These are phyloP conservation scores for Camelus bactrianus DNA, from an alignment of 2,113 vertebrate species.

Conservation along the genomic window DNA sequence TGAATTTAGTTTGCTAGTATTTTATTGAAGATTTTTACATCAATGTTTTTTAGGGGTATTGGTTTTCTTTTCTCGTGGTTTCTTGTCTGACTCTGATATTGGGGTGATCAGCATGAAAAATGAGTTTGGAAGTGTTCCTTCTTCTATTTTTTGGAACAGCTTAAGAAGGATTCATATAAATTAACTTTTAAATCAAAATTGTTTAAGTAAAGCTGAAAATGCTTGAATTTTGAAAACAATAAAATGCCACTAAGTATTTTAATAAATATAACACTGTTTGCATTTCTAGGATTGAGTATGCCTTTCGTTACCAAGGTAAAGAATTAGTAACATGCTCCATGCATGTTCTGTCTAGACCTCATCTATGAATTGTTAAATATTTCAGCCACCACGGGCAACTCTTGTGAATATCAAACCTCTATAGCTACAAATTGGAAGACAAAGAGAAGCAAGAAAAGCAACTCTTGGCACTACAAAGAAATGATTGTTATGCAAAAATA, in stretches of 20 bases:
- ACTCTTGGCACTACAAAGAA: not conserved
- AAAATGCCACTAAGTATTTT: not conserved
- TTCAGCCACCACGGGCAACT: not conserved
- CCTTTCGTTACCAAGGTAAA: not conserved
- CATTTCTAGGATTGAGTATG: not conserved
- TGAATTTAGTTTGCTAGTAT: not conserved
- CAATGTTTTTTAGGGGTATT: not conserved
- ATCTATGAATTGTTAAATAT: not conserved
- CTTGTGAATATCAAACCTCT: not conserved
- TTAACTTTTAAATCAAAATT: conserved; percentile 4
- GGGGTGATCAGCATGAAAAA: not conserved
- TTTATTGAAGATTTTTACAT: not conserved
- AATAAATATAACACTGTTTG: conserved; percentile 19
- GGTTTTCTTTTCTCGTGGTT: not conserved
- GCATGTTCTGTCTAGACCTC: not conserved
- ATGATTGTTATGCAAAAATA: not conserved
- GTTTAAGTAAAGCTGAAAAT: conserved; percentile 3
- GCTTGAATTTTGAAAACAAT: not conserved
- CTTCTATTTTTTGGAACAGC: not conserved
- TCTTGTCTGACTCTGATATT: not conserved
- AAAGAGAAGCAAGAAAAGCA: not conserved
- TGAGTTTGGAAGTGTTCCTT: not conserved
- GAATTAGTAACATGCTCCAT: not conserved
- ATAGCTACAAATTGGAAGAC: not conserved
- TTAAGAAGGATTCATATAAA: not conserved